Evolutionary conservation across 2,888 invertebrate genomes (phyloP).

Genomic region (Amphipoea oculea): DNA sequence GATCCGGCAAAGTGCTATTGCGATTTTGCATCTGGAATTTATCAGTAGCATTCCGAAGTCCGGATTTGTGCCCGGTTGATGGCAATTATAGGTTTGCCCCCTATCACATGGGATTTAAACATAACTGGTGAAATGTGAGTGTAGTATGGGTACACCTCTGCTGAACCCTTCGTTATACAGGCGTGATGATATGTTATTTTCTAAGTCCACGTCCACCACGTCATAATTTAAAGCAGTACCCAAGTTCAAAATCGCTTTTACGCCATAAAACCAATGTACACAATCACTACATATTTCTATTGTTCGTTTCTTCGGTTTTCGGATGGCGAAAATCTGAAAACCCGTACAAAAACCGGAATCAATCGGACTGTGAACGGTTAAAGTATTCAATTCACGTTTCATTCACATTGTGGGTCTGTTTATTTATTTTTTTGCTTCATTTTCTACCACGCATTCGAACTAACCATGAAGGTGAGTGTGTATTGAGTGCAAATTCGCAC

Average conservation of each 20-base stretch:
- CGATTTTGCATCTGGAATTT: too few species aligned
- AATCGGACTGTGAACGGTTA: constrained; percentile 37
- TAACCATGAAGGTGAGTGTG: constrained; percentile 20
- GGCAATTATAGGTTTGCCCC: too few species aligned
- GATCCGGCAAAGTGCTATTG: background rate
- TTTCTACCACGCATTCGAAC: constrained; percentile 21
- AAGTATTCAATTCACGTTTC: constrained; percentile 58
- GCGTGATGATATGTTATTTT: background rate
- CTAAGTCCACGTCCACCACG: too few species aligned
- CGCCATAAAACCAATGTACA: background rate
- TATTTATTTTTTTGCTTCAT: constrained; percentile 32
- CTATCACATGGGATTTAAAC: too few species aligned
- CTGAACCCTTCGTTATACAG: background rate
- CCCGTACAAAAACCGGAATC: constrained; percentile 29
- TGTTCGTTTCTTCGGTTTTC: constrained; percentile 14
- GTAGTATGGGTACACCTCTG: background rate
- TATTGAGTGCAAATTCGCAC: constrained; percentile 3
- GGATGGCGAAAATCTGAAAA: constrained; percentile 22
- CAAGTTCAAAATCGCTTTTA: too few species aligned
- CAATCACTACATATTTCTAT: background rate
- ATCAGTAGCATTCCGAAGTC: too few species aligned
- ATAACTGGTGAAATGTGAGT: too few species aligned
- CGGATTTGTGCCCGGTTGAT: too few species aligned
- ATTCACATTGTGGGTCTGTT: constrained; percentile 33
- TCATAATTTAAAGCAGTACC: background rate